These are phyloP conservation scores for Clarias platycephalus DNA, from an alignment of 2,797 vertebrate genomes.

Conservation along the genomic window DNA sequence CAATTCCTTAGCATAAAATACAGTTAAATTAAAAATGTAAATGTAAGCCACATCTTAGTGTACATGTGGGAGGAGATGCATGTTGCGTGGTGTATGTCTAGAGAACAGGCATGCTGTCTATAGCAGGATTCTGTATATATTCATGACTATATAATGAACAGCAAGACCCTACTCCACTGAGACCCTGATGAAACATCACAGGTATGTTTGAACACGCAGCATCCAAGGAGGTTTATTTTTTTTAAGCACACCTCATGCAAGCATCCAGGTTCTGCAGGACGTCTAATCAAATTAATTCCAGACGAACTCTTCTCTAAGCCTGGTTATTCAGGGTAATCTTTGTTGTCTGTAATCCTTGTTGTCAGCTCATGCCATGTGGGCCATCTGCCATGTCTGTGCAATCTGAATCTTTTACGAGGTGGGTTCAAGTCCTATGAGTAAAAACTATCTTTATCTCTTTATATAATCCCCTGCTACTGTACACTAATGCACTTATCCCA, in stretches of 20 bases:
- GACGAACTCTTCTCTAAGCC: not conserved
- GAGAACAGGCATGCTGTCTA: not conserved
- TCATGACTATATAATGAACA: not conserved
- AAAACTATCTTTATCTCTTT: too few species aligned
- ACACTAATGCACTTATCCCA: too few species aligned
- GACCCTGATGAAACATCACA: not conserved
- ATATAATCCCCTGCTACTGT: too few species aligned
- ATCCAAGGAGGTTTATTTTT: not conserved
- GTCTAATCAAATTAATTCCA: slow-evolving; percentile 21
- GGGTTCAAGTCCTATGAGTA: too few species aligned
- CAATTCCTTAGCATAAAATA: not conserved
- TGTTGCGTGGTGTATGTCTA: not conserved
- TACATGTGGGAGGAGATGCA: not conserved
- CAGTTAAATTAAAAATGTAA: not conserved
- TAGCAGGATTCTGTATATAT: not conserved
- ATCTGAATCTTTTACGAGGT: not conserved
- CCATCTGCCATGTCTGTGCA: slow-evolving; percentile 8
- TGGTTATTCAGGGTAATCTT: slow-evolving; percentile 26
- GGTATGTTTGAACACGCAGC: not conserved
- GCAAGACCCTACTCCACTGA: not conserved
- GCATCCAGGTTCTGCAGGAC: not conserved
- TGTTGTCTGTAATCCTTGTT: not conserved
- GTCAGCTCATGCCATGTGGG: slow-evolving; percentile 17
- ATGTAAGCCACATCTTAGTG: not conserved
- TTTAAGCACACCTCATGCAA: not conserved